A percentile compares a stretch with the other conserved stretches of the same genome.
Evolutionary conservation across 2,888 invertebrate genomes (phyloP).

Genomic region (Drosophila lutescens): DNA sequence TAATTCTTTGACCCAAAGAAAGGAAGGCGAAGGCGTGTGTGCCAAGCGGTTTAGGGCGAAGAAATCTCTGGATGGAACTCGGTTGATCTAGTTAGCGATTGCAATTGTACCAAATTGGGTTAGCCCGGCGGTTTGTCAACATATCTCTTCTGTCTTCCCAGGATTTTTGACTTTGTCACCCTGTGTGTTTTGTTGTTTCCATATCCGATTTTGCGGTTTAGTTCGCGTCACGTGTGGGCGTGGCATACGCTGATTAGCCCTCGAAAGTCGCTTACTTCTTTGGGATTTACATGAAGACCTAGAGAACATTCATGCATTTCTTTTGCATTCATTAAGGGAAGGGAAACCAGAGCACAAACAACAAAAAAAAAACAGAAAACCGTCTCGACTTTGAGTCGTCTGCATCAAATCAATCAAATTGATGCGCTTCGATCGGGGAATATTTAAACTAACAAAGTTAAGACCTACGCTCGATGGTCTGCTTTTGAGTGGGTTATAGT

Average conservation of each 20-base stretch:
- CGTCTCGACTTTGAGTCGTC: slow-evolving; percentile 37
- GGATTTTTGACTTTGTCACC: slow-evolving; percentile 47
- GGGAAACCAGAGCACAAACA: neutral
- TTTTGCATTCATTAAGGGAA: slow-evolving; percentile 14
- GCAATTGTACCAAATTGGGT: slow-evolving; percentile 66
- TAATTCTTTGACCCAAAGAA: slow-evolving; percentile 38
- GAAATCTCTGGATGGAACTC: slow-evolving; percentile 1
- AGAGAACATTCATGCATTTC: slow-evolving; percentile 20
- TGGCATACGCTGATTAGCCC: slow-evolving; percentile 8
- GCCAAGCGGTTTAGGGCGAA: slow-evolving; percentile 55
- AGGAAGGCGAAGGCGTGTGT: slow-evolving; percentile 43
- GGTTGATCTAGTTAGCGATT: slow-evolving; percentile 62
- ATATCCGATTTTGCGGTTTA: slow-evolving; percentile 28
- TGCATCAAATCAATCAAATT: slow-evolving; percentile 74
- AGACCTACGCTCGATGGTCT: neutral
- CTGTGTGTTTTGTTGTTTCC: slow-evolving; percentile 18
- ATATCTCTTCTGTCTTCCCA: slow-evolving; percentile 12
- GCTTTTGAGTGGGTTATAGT: neutral
- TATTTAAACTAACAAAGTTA: slow-evolving; percentile 74
- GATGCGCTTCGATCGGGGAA: slow-evolving; percentile 63
- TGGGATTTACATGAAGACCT: neutral
- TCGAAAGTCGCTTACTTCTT: slow-evolving; percentile 11
- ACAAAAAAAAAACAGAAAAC: neutral
- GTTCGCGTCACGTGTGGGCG: slow-evolving; percentile 12
- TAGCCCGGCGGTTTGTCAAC: slow-evolving; percentile 55